Evolutionary conservation across 35 echinoderm and acorn worm genomes (phyloP).

Genomic region (Heliocidaris tuberculata): DNA sequence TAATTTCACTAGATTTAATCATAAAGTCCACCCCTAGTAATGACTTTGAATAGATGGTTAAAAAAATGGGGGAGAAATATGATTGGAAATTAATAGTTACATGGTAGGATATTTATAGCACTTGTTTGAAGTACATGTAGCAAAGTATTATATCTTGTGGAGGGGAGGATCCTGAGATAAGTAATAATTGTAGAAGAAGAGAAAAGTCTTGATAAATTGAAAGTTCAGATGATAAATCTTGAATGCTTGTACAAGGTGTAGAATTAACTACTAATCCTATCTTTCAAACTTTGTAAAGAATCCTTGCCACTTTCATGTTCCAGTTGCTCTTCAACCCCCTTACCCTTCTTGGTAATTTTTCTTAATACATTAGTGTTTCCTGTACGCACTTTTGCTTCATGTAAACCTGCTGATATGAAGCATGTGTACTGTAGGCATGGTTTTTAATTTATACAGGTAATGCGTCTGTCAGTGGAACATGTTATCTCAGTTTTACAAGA

Average conservation of each 20-base stretch:
- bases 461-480: background rate
- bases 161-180: too few relatives aligned
- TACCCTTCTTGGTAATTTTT: background rate
- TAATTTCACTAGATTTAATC: too few relatives aligned
- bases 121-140: too few relatives aligned
- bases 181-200: background rate
- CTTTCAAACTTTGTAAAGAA: background rate
- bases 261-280: background rate
- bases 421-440: background rate
- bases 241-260: background rate
- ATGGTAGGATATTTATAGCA: too few relatives aligned
- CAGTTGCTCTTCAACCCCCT: background rate
- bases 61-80: too few relatives aligned
- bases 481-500: background rate
- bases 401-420: background rate
- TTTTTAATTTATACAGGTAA: background rate
- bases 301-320: background rate
- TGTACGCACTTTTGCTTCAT: background rate
- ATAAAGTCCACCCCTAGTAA: too few relatives aligned
- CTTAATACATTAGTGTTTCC: background rate
- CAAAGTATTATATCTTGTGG: too few relatives aligned
- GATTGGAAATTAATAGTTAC: too few relatives aligned
- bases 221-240: background rate
- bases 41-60: too few relatives aligned
- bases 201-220: background rate